Percentiles rank a stretch among this genome's conserved stretches.
Evolutionary conservation across 2,888 invertebrate genomes (phyloP).

Genomic region (Cotesia congregata): DNA sequence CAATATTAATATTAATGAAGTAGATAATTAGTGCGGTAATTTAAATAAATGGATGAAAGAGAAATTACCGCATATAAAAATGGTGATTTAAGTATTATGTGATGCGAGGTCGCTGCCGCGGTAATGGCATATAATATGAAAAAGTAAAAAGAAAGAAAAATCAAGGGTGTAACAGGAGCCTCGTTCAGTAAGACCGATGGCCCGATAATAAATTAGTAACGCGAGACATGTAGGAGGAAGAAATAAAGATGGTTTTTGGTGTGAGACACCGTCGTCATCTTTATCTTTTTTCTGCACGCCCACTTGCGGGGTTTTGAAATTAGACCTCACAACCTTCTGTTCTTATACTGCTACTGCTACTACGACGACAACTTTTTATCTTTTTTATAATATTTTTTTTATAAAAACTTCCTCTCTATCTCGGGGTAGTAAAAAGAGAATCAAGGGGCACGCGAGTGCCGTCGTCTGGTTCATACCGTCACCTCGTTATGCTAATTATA

Average conservation of each 20-base stretch:
- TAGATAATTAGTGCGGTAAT: not conserved
- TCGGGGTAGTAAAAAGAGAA: conserved; percentile 3
- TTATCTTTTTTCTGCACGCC: conserved; percentile 54
- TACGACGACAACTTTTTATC: conserved; percentile 15
- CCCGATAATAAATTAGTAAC: conserved; percentile 68
- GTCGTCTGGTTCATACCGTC: conserved; percentile 48
- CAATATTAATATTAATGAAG: conserved; percentile 4
- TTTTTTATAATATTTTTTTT: not conserved
- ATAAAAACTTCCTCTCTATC: not conserved
- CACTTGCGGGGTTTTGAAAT: conserved; percentile 61
- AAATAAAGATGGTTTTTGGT: conserved; percentile 15
- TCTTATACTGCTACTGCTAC: conserved; percentile 33
- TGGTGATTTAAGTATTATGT: not conserved
- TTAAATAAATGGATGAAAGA: conserved; percentile 7
- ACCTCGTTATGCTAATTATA: conserved; percentile 69
- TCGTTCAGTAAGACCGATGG: conserved; percentile 58
- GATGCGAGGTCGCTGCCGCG: conserved; percentile 8
- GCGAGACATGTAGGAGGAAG: conserved; percentile 57
- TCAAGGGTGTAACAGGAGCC: conserved; percentile 55
- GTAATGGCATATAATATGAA: conserved; percentile 7
- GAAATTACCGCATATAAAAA: not conserved
- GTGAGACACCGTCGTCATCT: conserved; percentile 52
- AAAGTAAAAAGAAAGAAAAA: conserved; percentile 50
- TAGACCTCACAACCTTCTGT: conserved; percentile 52
- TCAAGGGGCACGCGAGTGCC: conserved; percentile 38